phyloP scores from a whole-genome alignment of 2,113 vertebrate species.

The Chaetodon auriga region DNA sequence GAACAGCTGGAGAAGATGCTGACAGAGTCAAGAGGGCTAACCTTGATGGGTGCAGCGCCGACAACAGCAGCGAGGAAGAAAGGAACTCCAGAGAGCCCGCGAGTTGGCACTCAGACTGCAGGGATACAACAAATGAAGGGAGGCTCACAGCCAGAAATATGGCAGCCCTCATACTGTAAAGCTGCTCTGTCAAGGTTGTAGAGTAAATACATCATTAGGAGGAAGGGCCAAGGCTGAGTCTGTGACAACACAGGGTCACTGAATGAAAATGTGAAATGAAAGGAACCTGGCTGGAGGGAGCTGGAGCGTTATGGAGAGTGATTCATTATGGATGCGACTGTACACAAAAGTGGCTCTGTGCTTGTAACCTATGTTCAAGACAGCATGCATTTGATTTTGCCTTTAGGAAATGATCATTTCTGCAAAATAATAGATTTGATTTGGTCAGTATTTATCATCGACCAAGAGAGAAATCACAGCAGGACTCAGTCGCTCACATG shows the following conservation, averaged over 20 bases:
- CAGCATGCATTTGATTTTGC: not conserved
- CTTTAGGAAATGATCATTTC: not conserved
- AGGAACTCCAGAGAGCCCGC: not conserved
- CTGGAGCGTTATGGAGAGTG: not conserved
- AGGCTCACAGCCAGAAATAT: constrained; percentile 9
- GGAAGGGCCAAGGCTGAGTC: not conserved
- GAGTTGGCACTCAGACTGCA: constrained; percentile 1
- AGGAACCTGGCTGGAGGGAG: not conserved
- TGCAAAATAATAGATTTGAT: not conserved
- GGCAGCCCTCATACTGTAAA: constrained; percentile 2
- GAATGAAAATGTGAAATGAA: not conserved
- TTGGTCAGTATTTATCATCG: not conserved
- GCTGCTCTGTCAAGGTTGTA: constrained; percentile 6
- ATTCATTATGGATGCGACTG: not conserved
- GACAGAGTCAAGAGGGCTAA: constrained; percentile 30
- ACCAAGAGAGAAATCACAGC: not conserved
- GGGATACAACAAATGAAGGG: not conserved
- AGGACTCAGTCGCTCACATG: not conserved
- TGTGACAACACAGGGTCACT: constrained; percentile 1
- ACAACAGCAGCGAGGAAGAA: constrained; percentile 17
- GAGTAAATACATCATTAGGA: constrained; percentile 3
- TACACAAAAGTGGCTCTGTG: not conserved
- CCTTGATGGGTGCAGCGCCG: not conserved
- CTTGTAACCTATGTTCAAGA: not conserved
- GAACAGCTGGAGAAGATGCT: constrained; percentile 25